Evolutionary conservation across 2,888 invertebrate species (phyloP).

Genomic region (Timandra comae): DNA sequence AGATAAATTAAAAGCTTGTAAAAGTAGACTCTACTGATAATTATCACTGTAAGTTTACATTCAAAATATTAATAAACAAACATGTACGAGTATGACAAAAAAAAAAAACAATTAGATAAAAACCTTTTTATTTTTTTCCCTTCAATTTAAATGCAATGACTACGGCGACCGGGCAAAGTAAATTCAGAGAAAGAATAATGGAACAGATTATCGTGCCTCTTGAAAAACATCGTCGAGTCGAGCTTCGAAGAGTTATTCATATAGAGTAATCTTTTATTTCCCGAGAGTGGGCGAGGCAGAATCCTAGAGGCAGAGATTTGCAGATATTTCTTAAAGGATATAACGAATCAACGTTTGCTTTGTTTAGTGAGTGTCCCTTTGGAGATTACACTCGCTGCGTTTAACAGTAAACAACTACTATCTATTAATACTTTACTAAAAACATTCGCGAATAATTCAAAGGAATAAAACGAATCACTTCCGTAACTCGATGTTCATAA

Average conservation of each 20-base stretch:
- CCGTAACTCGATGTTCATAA: no score
- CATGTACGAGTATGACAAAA: neutral
- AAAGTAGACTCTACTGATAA: no score
- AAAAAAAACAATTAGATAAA: neutral
- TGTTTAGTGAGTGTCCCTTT: conserved; percentile 12
- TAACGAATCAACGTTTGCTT: conserved; percentile 28
- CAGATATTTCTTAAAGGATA: conserved; percentile 45
- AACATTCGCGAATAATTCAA: no score
- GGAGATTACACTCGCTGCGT: conserved; percentile 26
- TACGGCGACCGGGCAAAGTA: conserved; percentile 35
- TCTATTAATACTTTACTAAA: no score
- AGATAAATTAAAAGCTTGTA: no score
- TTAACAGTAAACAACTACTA: conserved; percentile 42
- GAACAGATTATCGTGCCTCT: conserved; percentile 50
- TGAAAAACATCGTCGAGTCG: conserved; percentile 48
- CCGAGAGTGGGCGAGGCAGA: conserved; percentile 40
- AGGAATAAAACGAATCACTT: no score
- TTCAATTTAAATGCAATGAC: conserved; percentile 40
- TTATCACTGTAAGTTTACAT: conserved; percentile 4
- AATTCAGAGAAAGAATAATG: conserved; percentile 50
- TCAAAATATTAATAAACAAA: neutral
- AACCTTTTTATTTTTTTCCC: conserved; percentile 19
- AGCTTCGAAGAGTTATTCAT: conserved; percentile 48
- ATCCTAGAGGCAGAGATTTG: conserved; percentile 37
- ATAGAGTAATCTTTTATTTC: conserved; percentile 59